Evolutionary conservation across 2,888 invertebrate species (phyloP).

Genomic region (Melitaea athalia): DNA sequence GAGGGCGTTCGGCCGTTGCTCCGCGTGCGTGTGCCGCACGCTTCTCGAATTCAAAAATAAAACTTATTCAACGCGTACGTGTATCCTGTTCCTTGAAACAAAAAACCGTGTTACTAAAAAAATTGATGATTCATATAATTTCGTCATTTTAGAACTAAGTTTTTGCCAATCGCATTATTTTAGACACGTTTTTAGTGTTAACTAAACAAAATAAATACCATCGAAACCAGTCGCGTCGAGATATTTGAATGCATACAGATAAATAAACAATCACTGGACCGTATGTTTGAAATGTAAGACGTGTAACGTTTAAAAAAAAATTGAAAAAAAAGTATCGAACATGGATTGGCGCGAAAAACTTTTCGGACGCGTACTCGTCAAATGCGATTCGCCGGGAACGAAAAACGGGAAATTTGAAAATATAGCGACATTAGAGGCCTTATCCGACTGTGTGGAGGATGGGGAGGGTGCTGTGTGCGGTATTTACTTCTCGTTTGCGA

Average conservation of each 20-base stretch:
- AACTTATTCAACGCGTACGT: conserved; percentile 48
- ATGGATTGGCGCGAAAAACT: conserved; percentile 84
- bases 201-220: conserved; percentile 32
- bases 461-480: conserved; percentile 82
- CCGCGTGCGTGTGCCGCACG: conserved; percentile 46
- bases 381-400: conserved; percentile 71
- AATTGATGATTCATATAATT: conserved; percentile 23
- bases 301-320: conserved; percentile 30
- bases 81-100: conserved; percentile 14
- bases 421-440: conserved; percentile 70
- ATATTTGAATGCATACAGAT: conserved; percentile 18
- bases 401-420: conserved; percentile 75
- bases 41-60: conserved; percentile 63
- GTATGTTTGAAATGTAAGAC: conserved; percentile 33
- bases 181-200: conserved; percentile 34
- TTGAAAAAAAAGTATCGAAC: conserved; percentile 38
- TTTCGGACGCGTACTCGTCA: conserved; percentile 81
- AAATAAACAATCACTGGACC: conserved; percentile 15
- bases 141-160: conserved; percentile 1
- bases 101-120: conserved; percentile 8
- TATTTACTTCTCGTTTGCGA: conserved; percentile 87
- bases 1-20: conserved; percentile 66
- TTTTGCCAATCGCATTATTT: conserved; percentile 16
- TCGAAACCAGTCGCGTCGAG: conserved; percentile 32
- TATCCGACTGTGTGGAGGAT: conserved; percentile 72